phyloP scores from a whole-genome alignment of 2,113 vertebrate genomes.

The Castor canadensis region DNA sequence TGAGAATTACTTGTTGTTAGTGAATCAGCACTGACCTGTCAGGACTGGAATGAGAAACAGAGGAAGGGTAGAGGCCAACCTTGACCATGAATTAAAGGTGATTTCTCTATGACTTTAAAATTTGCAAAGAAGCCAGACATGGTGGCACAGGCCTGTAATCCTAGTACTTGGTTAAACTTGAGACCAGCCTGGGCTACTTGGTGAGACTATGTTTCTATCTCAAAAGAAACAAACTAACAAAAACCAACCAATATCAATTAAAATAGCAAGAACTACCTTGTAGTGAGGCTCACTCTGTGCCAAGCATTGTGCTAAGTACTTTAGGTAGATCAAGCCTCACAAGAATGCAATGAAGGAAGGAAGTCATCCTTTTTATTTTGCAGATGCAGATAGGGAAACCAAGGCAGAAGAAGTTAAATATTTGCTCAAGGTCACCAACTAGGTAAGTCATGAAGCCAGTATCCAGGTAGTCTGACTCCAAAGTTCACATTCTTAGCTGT shows the following conservation, averaged over 20 bases:
- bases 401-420: constrained; percentile 9
- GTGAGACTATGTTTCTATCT: rapidly evolving
- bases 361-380: background rate
- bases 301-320: background rate
- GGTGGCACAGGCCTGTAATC: background rate
- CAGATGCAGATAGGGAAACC: background rate
- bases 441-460: background rate
- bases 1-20: background rate
- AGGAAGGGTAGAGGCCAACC: background rate
- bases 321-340: background rate
- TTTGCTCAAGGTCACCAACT: background rate
- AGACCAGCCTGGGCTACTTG: background rate
- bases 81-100: background rate
- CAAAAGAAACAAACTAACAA: background rate
- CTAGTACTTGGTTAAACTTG: background rate
- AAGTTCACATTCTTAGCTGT: constrained; percentile 43
- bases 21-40: background rate
- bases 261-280: background rate
- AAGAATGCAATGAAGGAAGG: background rate
- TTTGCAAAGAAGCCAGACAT: background rate
- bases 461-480: background rate
- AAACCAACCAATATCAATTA: background rate
- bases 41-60: background rate
- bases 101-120: background rate
- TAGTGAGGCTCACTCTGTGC: background rate